Evolutionary conservation across 2,888 invertebrate species (phyloP).

Genomic region (Agonopterix arenella): DNA sequence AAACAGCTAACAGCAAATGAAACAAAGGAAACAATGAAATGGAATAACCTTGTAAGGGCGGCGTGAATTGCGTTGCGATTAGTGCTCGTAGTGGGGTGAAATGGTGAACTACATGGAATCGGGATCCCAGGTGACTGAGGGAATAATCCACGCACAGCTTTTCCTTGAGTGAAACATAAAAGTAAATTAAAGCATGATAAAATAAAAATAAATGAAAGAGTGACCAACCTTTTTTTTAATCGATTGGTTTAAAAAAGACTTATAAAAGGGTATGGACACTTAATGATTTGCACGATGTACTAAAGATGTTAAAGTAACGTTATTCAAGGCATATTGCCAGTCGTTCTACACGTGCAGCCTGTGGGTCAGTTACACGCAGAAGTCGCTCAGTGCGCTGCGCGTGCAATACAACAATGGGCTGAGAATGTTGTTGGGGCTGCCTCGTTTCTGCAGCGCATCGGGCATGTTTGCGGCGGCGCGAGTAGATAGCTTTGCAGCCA

Average conservation of each 20-base stretch:
- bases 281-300: too few species aligned
- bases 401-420: too few species aligned
- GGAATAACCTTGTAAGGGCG: conserved; percentile 33
- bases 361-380: too few species aligned
- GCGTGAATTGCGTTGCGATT: conserved; percentile 18
- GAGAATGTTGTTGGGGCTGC: too few species aligned
- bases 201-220: neutral
- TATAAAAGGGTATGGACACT: too few species aligned
- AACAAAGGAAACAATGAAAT: conserved; percentile 29
- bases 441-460: too few species aligned
- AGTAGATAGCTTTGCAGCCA: too few species aligned
- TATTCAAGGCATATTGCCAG: too few species aligned
- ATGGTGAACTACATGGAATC: conserved; percentile 44
- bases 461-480: too few species aligned
- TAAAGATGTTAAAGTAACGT: too few species aligned
- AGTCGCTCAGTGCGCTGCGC: too few species aligned
- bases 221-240: neutral
- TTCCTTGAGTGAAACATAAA: conserved; percentile 34
- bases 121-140: conserved; percentile 62
- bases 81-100: conserved; percentile 17
- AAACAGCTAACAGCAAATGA: conserved; percentile 7
- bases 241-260: neutral
- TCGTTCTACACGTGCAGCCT: too few species aligned
- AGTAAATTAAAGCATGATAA: conserved; percentile 14
- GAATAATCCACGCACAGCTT: conserved; percentile 64